These are phyloP conservation scores for Sebastes hubbsi DNA, from an alignment of 2,797 vertebrate species.

Conservation along the genomic window DNA sequence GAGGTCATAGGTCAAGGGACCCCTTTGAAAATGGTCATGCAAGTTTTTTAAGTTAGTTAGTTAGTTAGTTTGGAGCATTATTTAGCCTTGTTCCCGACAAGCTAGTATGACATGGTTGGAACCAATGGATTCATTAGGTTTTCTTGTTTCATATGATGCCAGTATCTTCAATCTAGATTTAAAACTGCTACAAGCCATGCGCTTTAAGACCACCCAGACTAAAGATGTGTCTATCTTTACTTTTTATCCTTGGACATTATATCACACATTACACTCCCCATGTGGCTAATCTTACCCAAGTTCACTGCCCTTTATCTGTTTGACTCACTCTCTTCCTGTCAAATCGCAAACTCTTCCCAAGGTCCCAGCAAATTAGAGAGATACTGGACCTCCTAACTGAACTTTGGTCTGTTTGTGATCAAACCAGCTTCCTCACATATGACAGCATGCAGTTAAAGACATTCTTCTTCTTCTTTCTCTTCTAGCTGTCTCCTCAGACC, in stretches of 20 bases:
- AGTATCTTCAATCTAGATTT: no score
- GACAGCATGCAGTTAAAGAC: not conserved
- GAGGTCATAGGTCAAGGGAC: fast-evolving
- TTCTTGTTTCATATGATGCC: no score
- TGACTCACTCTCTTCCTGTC: not conserved
- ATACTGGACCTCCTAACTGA: not conserved
- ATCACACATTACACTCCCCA: not conserved
- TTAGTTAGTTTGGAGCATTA: no score
- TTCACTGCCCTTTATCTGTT: not conserved
- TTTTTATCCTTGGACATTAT: not conserved
- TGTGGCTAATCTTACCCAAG: not conserved
- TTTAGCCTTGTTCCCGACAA: no score
- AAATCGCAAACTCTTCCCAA: not conserved
- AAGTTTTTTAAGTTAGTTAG: no score
- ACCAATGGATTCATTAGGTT: no score
- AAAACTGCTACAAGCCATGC: not conserved
- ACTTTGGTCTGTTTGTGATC: not conserved
- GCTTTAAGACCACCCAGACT: no score
- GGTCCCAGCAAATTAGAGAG: not conserved
- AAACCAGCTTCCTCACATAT: not conserved
- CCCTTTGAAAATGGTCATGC: no score
- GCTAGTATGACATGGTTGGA: no score
- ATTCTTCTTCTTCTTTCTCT: not conserved
- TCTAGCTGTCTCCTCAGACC: not conserved
- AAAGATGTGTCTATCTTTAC: not conserved